Percentiles rank a stretch among this genome's conserved stretches.
Evolutionary conservation across 2,888 invertebrate species (phyloP).

Genomic region (Agrotis clavis): DNA sequence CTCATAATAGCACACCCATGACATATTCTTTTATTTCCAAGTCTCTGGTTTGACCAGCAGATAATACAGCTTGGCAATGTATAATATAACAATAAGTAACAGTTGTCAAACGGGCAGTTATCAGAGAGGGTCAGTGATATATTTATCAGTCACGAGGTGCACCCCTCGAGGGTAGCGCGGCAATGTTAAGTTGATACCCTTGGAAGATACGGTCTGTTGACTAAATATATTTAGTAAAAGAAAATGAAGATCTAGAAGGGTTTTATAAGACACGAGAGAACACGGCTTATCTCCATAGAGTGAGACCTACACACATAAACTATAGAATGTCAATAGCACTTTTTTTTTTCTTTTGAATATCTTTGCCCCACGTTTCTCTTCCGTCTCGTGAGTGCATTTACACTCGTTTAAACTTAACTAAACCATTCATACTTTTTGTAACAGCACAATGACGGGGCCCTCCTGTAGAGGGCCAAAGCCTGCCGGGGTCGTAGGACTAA

Average conservation of each 20-base stretch:
- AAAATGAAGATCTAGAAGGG: neutral
- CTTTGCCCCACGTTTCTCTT: no score
- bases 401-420: no score
- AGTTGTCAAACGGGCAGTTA: conserved; percentile 60
- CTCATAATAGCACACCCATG: neutral
- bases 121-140: conserved; percentile 43
- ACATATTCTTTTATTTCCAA: conserved; percentile 55
- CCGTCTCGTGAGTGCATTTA: no score
- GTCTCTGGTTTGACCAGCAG: conserved; percentile 46
- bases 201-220: conserved; percentile 7
- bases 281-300: neutral
- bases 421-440: no score
- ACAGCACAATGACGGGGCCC: no score
- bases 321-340: no score
- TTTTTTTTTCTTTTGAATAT: no score
- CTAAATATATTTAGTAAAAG: neutral
- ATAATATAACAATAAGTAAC: conserved; percentile 76
- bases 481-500: no score
- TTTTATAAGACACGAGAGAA: no score
- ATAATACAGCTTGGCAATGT: conserved; percentile 70
- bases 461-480: no score
- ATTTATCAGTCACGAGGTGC: conserved; percentile 30
- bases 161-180: conserved; percentile 7
- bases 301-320: no score
- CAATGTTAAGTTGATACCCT: conserved; percentile 2